Percentiles rank a stretch among this genome's conserved stretches.
phyloP scores from a whole-genome alignment of 2,113 vertebrate genomes.

The Lophotis ruficrista region DNA sequence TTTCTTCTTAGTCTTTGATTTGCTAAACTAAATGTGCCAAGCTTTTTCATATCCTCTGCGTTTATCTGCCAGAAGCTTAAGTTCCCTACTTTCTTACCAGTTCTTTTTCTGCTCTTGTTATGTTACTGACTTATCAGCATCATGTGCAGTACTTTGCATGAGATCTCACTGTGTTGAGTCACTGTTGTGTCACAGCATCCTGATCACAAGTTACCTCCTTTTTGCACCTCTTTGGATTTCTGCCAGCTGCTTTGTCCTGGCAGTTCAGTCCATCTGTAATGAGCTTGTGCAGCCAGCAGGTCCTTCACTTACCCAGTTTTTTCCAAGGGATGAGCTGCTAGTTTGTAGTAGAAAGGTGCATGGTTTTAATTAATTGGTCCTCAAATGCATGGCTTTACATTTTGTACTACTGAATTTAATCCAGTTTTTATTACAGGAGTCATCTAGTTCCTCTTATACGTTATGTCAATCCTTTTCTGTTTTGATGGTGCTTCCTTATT shows the following conservation, averaged over 20 bases:
- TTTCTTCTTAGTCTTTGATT: neutral
- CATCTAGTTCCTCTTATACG: neutral
- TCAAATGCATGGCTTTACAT: neutral
- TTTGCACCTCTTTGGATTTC: neutral
- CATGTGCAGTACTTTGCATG: neutral
- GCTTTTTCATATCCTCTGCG: neutral
- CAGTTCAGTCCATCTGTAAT: neutral
- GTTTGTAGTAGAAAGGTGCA: neutral
- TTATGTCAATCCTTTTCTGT: neutral
- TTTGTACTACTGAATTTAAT: neutral
- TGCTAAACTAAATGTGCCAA: neutral
- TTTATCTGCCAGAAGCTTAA: neutral
- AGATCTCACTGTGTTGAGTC: neutral
- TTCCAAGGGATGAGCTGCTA: neutral
- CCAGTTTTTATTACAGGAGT: neutral
- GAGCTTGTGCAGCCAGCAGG: neutral
- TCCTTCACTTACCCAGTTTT: neutral
- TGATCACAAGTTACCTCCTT: neutral
- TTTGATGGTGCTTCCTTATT: neutral
- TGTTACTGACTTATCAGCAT: neutral
- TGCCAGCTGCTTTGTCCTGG: neutral
- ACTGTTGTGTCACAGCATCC: neutral
- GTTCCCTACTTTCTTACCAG: neutral
- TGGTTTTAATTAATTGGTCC: neutral
- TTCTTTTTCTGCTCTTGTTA: neutral